These are phyloP conservation scores for Conus canariensis DNA, from an alignment of 2,888 invertebrate genomes.

Conservation along the genomic window DNA sequence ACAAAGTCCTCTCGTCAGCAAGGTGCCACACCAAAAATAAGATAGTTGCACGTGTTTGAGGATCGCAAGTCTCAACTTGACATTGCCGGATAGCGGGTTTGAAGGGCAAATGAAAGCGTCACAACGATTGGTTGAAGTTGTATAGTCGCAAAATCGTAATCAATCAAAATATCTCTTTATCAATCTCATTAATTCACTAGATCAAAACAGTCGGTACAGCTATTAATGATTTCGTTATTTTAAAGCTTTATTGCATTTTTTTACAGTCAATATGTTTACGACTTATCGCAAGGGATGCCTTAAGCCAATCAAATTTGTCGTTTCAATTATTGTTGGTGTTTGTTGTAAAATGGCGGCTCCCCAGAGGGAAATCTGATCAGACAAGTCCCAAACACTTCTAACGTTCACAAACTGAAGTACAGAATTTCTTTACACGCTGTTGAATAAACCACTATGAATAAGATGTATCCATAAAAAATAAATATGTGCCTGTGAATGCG, in stretches of 20 bases:
- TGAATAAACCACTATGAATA: background rate
- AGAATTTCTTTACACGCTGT: background rate
- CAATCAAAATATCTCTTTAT: background rate
- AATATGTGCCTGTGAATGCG: background rate
- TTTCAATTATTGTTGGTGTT: constrained; percentile 52
- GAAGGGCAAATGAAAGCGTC: constrained; percentile 29
- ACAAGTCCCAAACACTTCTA: constrained; percentile 38
- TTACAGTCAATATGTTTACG: background rate
- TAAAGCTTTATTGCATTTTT: background rate
- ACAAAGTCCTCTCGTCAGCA: background rate
- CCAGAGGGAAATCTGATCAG: constrained; percentile 51
- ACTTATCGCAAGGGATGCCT: background rate
- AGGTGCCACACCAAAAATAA: background rate
- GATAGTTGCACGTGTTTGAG: constrained; percentile 9
- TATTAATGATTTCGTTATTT: background rate
- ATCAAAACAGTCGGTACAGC: too few species aligned
- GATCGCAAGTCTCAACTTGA: constrained; percentile 31
- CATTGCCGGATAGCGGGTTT: background rate
- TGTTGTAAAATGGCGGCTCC: constrained; percentile 67
- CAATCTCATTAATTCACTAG: too few species aligned
- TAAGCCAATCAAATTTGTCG: constrained; percentile 54
- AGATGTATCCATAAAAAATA: background rate
- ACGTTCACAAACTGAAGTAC: background rate
- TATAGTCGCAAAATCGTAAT: constrained; percentile 6
- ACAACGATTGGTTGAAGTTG: constrained; percentile 26